Base-by-base conservation (phyloP, 2,888 invertebrate genomes). In the Ectemnius cavifrons region DNA sequence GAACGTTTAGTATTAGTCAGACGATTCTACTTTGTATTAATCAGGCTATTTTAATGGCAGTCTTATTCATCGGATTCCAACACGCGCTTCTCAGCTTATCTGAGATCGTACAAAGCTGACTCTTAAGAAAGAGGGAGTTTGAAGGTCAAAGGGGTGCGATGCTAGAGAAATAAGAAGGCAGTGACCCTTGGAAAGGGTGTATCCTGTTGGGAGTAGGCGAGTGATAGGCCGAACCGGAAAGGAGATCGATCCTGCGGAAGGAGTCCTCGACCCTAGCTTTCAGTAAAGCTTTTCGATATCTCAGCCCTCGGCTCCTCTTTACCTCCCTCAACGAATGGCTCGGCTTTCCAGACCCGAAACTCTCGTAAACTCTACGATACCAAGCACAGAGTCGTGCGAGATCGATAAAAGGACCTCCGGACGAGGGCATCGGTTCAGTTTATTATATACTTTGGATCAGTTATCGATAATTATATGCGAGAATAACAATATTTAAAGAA, bases 201-300 rank as follows among this genome's bases (percentile, higher is more conserved):
- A 46, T 52, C 52, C 52, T 52, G 14, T 16, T 11, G 52, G 52
- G 52, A 52, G 52, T 52, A 14, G 52, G 52, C n/a, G 52, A 52
- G 16, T 5, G 52, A 52, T 16, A 56, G 45, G 14, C 16, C 37
- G 23, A 8, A 65, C 67, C 56, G 58, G 16, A 18, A 23, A 56
- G 20, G 18, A 63, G 67, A 79, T 79, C 76, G 80, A 79, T 73
- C 65, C 73, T 60, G 64, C 37, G 37, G 66, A 27, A 62, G 18
- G 49, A 28, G 45, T 45, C 28, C 45, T 71, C 71, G 77, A 70
- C 58, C 58, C 70, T 65, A 56, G 8, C 61, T 49, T 37, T 47
- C 27, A 20, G 20, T 57, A 59, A 23, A 11, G 37, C n/a, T 58
- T 37, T 52, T 27, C 27, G 16, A 57, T 63, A 37, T 59, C 20